phyloP scores from a whole-genome alignment of 2,797 vertebrate genomes.

The Darevskia mixta region DNA sequence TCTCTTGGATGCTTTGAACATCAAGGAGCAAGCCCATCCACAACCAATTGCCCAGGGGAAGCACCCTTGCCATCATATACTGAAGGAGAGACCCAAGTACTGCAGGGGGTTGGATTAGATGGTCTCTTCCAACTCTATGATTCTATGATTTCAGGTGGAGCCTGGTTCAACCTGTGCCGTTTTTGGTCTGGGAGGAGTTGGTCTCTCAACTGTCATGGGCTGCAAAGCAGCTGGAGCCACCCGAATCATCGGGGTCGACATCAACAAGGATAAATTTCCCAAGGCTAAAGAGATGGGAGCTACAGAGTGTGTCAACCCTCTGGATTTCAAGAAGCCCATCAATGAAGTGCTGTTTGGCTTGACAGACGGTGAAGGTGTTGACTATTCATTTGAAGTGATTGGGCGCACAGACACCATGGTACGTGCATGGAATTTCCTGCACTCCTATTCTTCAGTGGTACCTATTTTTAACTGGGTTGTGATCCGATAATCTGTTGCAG shows the following conservation, averaged over 20 bases:
- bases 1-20: no score
- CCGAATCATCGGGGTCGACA: slow-evolving; percentile 89
- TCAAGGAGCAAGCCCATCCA: no score
- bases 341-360: slow-evolving; percentile 88
- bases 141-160: slow-evolving; percentile 80
- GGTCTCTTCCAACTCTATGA: no score
- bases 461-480: not conserved
- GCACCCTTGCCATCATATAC: no score
- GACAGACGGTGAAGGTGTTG: slow-evolving; percentile 83
- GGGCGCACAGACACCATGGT: slow-evolving; percentile 90
- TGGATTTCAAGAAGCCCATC: slow-evolving; percentile 85
- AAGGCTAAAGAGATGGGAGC: slow-evolving; percentile 88
- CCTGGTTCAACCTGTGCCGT: slow-evolving; percentile 87
- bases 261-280: slow-evolving; percentile 87
- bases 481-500: not conserved
- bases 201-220: slow-evolving; percentile 88
- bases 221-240: slow-evolving; percentile 88
- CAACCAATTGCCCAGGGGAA: no score
- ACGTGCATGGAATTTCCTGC: slow-evolving; percentile 35
- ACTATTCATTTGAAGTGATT: slow-evolving; percentile 91
- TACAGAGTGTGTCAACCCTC: slow-evolving; percentile 89
- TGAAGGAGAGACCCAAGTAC: no score
- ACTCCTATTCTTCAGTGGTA: not conserved
- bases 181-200: slow-evolving; percentile 91
- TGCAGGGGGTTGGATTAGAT: no score